Evolutionary conservation across 1,140 invertebrate genomes (phyloP).

Genomic region (Carcinoscorpius rotundicauda): DNA sequence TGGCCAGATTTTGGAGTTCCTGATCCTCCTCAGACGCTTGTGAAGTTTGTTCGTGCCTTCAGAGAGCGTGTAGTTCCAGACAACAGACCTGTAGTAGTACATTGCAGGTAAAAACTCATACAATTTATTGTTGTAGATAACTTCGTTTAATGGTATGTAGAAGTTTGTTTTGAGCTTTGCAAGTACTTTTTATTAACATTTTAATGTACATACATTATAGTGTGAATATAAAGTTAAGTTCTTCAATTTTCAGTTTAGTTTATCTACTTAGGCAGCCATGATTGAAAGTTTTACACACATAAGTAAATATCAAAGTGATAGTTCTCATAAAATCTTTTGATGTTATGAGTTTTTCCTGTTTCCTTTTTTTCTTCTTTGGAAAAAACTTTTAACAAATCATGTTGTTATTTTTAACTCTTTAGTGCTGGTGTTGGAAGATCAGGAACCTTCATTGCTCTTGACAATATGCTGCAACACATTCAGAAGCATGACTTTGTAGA

Average conservation of each 20-base stretch:
- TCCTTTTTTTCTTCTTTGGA: too few relatives aligned
- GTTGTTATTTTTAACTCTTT: conserved; percentile 25
- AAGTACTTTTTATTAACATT: too few relatives aligned
- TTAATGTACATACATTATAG: too few relatives aligned
- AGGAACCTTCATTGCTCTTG: conserved; percentile 88
- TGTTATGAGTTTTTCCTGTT: too few relatives aligned
- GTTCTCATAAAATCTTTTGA: too few relatives aligned
- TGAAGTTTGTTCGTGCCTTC: conserved; percentile 72
- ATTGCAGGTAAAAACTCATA: conserved; percentile 53
- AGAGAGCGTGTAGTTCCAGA: conserved; percentile 73
- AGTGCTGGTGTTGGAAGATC: conserved; percentile 74
- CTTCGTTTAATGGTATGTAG: neutral
- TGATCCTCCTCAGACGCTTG: conserved; percentile 72
- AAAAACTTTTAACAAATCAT: too few relatives aligned
- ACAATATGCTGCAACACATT: conserved; percentile 58
- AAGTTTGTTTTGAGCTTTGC: too few relatives aligned
- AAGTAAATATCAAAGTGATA: too few relatives aligned
- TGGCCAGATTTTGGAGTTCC: conserved; percentile 97
- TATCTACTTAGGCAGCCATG: too few relatives aligned
- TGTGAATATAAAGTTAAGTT: too few relatives aligned
- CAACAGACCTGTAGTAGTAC: conserved; percentile 81
- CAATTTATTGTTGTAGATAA: neutral
- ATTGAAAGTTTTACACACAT: too few relatives aligned
- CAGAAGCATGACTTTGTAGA: conserved; percentile 60
- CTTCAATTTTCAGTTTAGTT: too few relatives aligned